These are phyloP conservation scores for Calyptomena viridis DNA, from an alignment of 2,113 vertebrate genomes.

Conservation along the genomic window DNA sequence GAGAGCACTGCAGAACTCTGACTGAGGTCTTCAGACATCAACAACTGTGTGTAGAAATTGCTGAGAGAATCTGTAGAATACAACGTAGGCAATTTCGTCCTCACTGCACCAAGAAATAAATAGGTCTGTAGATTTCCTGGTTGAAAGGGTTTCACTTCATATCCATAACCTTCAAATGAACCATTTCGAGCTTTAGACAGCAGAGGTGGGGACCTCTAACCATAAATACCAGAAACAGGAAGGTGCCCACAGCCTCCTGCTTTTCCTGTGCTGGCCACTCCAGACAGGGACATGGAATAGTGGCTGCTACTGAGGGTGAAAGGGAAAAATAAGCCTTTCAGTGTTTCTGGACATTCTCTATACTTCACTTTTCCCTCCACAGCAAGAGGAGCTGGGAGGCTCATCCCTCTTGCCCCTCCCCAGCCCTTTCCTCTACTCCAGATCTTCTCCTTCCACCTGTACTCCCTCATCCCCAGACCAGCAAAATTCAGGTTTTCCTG, in stretches of 20 bases:
- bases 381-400: background rate
- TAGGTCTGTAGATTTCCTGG: background rate
- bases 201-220: background rate
- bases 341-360: background rate
- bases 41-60: background rate
- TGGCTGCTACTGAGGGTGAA: background rate
- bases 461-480: background rate
- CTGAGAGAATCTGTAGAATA: fast-evolving
- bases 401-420: background rate
- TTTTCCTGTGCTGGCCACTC: background rate
- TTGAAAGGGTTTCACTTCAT: background rate
- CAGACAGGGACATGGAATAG: background rate
- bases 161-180: background rate
- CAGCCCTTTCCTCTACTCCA: background rate
- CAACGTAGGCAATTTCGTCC: background rate
- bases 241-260: fast-evolving
- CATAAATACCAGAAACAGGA: background rate
- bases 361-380: background rate
- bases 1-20: background rate
- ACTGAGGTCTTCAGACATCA: background rate
- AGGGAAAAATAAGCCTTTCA: background rate
- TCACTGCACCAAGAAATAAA: background rate
- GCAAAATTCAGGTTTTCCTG: background rate
- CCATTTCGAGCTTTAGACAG: background rate
- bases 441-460: background rate